A percentile compares a stretch with the other conserved stretches of the same genome.
Evolutionary conservation across 2,888 invertebrate species (phyloP).

Genomic region (Diachrysia chrysitis): DNA sequence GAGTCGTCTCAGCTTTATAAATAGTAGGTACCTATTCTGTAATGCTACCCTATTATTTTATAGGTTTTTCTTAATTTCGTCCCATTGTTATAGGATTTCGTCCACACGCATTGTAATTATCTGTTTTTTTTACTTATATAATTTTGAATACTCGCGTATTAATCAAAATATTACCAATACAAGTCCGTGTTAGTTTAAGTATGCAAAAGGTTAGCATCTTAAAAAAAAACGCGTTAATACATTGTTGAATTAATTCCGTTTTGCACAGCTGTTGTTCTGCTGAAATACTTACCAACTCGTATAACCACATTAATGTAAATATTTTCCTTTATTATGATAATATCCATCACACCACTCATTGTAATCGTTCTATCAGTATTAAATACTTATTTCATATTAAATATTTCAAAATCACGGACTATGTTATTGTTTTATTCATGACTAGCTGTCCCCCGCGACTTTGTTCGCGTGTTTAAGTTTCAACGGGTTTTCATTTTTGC

Average conservation of each 20-base stretch:
- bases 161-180: too few species aligned
- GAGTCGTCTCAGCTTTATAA: slow-evolving; percentile 35
- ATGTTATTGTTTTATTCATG: slow-evolving; percentile 39
- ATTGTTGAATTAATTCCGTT: too few species aligned
- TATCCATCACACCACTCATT: not conserved
- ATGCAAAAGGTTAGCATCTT: too few species aligned
- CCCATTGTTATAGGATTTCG: slow-evolving; percentile 41
- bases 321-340: too few species aligned
- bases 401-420: slow-evolving; percentile 22
- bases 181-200: too few species aligned
- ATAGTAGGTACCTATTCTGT: slow-evolving; percentile 14
- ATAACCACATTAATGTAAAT: too few species aligned
- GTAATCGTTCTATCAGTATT: not conserved
- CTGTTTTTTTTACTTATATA: slow-evolving; percentile 10
- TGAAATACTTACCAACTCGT: too few species aligned
- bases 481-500: too few species aligned
- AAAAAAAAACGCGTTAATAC: too few species aligned
- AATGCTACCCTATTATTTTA: slow-evolving; percentile 27
- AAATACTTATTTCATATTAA: slow-evolving; percentile 9
- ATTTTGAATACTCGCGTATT: not conserved
- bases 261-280: too few species aligned
- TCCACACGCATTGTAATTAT: slow-evolving; percentile 42
- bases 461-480: too few species aligned
- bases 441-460: too few species aligned
- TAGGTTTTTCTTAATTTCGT: slow-evolving; percentile 28